Conservation (phyloP, 2,888 invertebrate genomes). For the Macrosoma leucophasiata region DNA sequence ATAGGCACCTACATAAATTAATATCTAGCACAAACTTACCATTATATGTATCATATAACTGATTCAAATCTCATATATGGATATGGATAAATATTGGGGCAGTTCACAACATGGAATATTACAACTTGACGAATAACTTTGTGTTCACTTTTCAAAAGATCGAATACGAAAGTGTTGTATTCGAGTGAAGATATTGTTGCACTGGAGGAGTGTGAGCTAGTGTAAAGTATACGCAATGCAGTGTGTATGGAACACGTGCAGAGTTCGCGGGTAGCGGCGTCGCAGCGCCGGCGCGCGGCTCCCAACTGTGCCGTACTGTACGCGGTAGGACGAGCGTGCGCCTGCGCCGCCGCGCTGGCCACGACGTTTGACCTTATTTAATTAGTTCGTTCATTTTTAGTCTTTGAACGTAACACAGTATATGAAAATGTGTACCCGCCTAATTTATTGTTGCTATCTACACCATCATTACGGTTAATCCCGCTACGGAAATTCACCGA, state of each 20-base stretch:
- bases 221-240: no score
- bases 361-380: constrained; percentile 74
- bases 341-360: constrained; percentile 34
- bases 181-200: no score
- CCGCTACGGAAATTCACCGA: background rate
- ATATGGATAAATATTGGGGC: no score
- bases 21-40: no score
- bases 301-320: constrained; percentile 42
- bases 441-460: constrained; percentile 64
- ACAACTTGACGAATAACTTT: no score
- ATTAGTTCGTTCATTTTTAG: constrained; percentile 73
- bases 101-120: no score
- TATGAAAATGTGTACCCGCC: constrained; percentile 66
- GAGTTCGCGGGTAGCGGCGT: constrained; percentile 11
- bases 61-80: no score
- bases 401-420: constrained; percentile 63
- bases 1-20: no score
- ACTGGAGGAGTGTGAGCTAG: no score
- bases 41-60: no score
- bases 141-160: no score
- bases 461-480: constrained; percentile 34
- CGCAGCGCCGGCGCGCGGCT: constrained; percentile 37
- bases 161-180: no score
- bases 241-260: constrained; percentile 1
- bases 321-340: constrained; percentile 37